phyloP scores from a whole-genome alignment of 2,888 invertebrate genomes.

The Sacculina carcini region DNA sequence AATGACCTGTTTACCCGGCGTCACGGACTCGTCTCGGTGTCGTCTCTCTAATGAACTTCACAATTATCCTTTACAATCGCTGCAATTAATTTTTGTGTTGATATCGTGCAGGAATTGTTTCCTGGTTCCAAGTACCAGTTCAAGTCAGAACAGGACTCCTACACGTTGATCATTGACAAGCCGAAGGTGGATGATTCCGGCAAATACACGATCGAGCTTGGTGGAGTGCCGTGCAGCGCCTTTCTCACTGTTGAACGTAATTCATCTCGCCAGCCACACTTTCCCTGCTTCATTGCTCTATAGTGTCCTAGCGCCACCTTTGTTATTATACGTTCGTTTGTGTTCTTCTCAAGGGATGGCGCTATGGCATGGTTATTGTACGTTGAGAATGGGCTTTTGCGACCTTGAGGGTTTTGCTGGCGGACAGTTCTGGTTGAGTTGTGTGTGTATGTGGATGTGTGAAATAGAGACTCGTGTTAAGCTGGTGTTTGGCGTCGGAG shows the following conservation, averaged over 20 bases:
- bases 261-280: conserved; percentile 6
- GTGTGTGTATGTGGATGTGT: too few relatives aligned
- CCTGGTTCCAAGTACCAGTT: conserved; percentile 90
- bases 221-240: conserved; percentile 60
- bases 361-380: too few relatives aligned
- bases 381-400: too few relatives aligned
- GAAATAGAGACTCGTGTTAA: too few relatives aligned
- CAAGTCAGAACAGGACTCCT: conserved; percentile 66
- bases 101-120: conserved; percentile 51
- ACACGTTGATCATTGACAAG: conserved; percentile 60
- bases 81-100: not conserved
- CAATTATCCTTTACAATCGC: not conserved
- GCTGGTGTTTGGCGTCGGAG: too few relatives aligned
- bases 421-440: too few relatives aligned
- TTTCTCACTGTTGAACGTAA: conserved; percentile 75
- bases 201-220: conserved; percentile 83
- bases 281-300: not conserved
- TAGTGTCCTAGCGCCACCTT: too few relatives aligned
- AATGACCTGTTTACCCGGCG: not conserved
- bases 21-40: not conserved
- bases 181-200: conserved; percentile 93
- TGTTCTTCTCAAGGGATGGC: too few relatives aligned
- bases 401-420: not conserved
- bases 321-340: too few relatives aligned
- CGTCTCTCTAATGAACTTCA: not conserved